These are phyloP conservation scores for Pygmarrhopalites habei DNA, from an alignment of 1,140 invertebrate genomes.

Conservation along the genomic window DNA sequence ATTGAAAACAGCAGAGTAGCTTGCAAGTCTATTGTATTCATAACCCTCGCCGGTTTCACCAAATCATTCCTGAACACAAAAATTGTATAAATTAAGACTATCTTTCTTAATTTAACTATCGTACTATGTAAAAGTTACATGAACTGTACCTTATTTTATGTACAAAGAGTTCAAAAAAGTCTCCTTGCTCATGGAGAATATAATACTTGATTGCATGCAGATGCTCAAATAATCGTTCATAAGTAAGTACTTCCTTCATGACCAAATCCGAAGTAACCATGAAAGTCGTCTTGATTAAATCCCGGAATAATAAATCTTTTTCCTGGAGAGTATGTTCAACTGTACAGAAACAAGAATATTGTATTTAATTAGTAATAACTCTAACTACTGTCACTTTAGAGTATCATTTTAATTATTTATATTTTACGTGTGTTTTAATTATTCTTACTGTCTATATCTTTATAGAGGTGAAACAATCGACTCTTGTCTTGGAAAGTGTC, in stretches of 20 bases:
- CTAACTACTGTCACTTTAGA: not conserved
- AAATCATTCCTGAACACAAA: constrained; percentile 1
- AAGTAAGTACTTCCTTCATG: not conserved
- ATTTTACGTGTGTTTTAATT: too few species aligned
- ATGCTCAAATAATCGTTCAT: constrained; percentile 9
- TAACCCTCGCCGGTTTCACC: not conserved
- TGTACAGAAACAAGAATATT: not conserved
- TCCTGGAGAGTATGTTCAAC: constrained; percentile 1
- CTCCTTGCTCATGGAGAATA: constrained; percentile 6
- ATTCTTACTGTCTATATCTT: constrained; percentile 4
- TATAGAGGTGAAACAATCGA: not conserved
- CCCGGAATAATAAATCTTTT: not conserved
- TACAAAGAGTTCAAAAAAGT: constrained; percentile 11
- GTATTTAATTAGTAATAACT: not conserved
- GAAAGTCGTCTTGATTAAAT: not conserved
- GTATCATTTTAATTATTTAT: not conserved
- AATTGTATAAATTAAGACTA: constrained; percentile 4
- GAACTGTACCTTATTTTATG: not conserved
- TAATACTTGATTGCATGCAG: constrained; percentile 1
- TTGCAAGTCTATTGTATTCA: not conserved
- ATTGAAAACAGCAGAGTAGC: not conserved
- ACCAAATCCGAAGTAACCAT: constrained; percentile 8
- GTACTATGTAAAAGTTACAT: too few species aligned
- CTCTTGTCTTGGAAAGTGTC: not conserved
- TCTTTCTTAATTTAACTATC: too few species aligned